Conservation (phyloP, 2,888 invertebrate genomes). For the Sesia bembeciformis region DNA sequence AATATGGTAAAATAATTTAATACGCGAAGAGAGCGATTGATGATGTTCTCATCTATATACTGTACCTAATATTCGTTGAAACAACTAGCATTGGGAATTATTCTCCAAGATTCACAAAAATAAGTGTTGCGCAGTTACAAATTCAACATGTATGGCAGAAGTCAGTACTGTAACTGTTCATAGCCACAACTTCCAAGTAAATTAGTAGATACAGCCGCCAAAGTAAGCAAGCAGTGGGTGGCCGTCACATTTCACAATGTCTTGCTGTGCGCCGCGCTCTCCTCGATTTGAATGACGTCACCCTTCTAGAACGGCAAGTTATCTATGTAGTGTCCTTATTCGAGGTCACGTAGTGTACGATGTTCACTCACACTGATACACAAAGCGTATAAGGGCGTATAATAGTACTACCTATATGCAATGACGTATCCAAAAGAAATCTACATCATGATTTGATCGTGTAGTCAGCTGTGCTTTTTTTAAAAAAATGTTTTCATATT, state of each 20-base stretch:
- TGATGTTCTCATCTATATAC: conserved; percentile 40
- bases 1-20: too few relatives aligned
- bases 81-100: conserved; percentile 62
- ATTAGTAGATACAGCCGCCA: conserved; percentile 53
- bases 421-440: too few relatives aligned
- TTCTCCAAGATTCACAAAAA: conserved; percentile 60
- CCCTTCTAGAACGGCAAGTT: conserved; percentile 64
- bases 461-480: too few relatives aligned
- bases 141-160: conserved; percentile 64
- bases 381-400: conserved; percentile 2
- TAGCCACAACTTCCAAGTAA: conserved; percentile 67
- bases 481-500: too few relatives aligned
- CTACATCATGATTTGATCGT: too few relatives aligned
- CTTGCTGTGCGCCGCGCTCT: conserved; percentile 55
- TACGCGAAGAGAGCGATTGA: conserved; percentile 10
- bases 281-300: conserved; percentile 62
- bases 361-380: conserved; percentile 51
- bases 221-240: conserved; percentile 55
- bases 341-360: conserved; percentile 50
- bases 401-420: background rate
- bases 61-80: conserved; percentile 68
- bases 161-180: conserved; percentile 64
- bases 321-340: conserved; percentile 44
- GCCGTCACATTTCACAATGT: conserved; percentile 73
- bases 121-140: conserved; percentile 49